Evolutionary conservation across 2,888 invertebrate genomes (phyloP).

Genomic region (Orthonevra nobilis): DNA sequence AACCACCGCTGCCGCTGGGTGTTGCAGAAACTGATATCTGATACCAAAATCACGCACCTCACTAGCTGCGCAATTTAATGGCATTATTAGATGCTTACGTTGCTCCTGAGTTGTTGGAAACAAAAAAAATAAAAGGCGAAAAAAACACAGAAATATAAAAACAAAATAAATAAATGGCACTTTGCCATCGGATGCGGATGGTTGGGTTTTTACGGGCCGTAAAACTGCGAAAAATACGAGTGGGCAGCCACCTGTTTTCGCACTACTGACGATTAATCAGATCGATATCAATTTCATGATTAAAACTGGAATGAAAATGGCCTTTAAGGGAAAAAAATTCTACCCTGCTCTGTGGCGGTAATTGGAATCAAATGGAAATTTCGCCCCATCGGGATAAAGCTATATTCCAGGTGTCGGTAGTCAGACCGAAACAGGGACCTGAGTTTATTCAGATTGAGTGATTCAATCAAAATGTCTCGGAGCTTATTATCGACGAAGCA

Average conservation of each 20-base stretch:
- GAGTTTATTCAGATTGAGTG: too few species aligned
- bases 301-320: conserved; percentile 5
- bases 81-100: conserved; percentile 43
- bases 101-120: too few species aligned
- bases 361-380: too few species aligned
- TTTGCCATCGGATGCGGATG: conserved; percentile 49
- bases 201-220: conserved; percentile 44
- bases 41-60: conserved; percentile 45
- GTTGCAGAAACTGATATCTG: conserved; percentile 20
- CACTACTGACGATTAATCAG: conserved; percentile 23
- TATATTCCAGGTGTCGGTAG: too few species aligned
- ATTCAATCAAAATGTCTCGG: too few species aligned
- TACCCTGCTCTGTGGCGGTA: too few species aligned
- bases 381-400: too few species aligned
- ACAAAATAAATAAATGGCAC: conserved; percentile 23
- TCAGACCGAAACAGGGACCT: too few species aligned
- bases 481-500: too few species aligned
- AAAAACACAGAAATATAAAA: not conserved
- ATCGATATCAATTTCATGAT: conserved; percentile 53
- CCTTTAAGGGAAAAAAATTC: too few species aligned
- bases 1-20: not conserved
- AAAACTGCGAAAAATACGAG: conserved; percentile 26
- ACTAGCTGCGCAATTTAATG: conserved; percentile 49
- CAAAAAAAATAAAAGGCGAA: too few species aligned
- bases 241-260: conserved; percentile 29